Base-by-base conservation (phyloP, 1,140 invertebrate species). In the Bombus confusus region DNA sequence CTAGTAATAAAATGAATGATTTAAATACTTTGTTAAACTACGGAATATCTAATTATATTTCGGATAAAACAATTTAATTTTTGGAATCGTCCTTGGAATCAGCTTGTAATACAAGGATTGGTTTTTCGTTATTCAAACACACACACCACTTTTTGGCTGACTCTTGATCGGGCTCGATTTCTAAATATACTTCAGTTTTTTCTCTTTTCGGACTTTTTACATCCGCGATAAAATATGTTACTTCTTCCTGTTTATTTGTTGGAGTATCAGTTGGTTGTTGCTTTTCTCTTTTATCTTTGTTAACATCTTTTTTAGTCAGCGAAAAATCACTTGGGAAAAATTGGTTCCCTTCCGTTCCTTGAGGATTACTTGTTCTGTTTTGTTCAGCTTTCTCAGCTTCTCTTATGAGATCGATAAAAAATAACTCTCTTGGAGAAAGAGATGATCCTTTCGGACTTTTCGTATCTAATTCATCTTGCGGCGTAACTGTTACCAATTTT, bases 381-480 rank as follows among this genome's bases (percentile, higher is more conserved):
- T 8, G 74, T 52, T 91, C 90, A 8, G 68, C 82, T 64, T 77
- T 86, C 15, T 94, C 91, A 3, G 93, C 94, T 66, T 89, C 85
- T 73, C 88, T 87, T 74, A 94, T 92, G 9, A 95, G 80, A 91
- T 95, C 94, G 12, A 91, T 92, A 74, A 95, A 95, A 78, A 95
- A 95, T 41, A 95, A 81, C 81, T 95, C 93, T 41, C 95, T 88
- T 4, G 95, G 95, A 2, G 94, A 94, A 66, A 95, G 83, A 9
- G 93, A 89, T 77, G 93, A 89, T 77, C 87, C 85, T 74, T 86
- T 79, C 1, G 85, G 87, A 15, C 85, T 78, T 28, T 86, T 74
- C 1, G 25, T n/a, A 31, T 76, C 85, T 25, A 3, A 18, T 39
- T 83, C 81, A 52, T 72, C 71, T 5, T 77, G 41, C 1, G 86